Percentiles rank a stretch among this genome's conserved stretches.
Evolutionary conservation across 2,888 invertebrate species (phyloP).

Genomic region (Pheosia gnoma): DNA sequence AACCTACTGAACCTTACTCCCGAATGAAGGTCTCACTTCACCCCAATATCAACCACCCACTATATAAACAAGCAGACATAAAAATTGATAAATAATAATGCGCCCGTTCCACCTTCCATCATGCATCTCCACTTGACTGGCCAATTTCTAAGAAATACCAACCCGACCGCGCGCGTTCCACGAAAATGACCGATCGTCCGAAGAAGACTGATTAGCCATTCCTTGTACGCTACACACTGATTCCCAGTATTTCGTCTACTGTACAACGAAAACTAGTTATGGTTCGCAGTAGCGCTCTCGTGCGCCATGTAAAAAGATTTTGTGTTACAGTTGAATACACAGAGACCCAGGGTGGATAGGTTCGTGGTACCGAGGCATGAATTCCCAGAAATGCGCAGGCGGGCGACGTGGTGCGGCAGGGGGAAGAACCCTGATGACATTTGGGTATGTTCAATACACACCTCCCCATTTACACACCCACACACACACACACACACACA

Average conservation of each 20-base stretch:
- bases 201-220: conserved; percentile 39
- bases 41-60: too few relatives aligned
- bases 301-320: conserved; percentile 32
- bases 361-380: conserved; percentile 66
- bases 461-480: too few relatives aligned
- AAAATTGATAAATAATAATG: conserved; percentile 43
- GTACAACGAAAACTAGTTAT: conserved; percentile 48
- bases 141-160: conserved; percentile 46
- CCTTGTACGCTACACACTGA: conserved; percentile 31
- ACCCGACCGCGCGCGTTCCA: conserved; percentile 43
- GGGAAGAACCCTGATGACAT: conserved; percentile 44
- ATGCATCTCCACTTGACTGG: conserved; percentile 41
- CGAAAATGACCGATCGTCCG: conserved; percentile 50
- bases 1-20: conserved; percentile 24
- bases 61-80: too few relatives aligned
- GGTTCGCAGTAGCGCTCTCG: conserved; percentile 47
- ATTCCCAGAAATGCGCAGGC: conserved; percentile 55
- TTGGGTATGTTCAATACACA: conserved; percentile 69
- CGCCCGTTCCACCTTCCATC: conserved; percentile 28
- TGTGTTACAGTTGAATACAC: conserved; percentile 59
- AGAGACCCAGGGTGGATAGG: conserved; percentile 62
- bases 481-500: too few relatives aligned
- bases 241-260: conserved; percentile 48
- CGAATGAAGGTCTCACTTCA: conserved; percentile 26
- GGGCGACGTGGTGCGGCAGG: conserved; percentile 41